Percentiles rank a stretch among this genome's conserved stretches.
Conservation (phyloP, 2,888 invertebrate species). For the Hololepta plana region DNA sequence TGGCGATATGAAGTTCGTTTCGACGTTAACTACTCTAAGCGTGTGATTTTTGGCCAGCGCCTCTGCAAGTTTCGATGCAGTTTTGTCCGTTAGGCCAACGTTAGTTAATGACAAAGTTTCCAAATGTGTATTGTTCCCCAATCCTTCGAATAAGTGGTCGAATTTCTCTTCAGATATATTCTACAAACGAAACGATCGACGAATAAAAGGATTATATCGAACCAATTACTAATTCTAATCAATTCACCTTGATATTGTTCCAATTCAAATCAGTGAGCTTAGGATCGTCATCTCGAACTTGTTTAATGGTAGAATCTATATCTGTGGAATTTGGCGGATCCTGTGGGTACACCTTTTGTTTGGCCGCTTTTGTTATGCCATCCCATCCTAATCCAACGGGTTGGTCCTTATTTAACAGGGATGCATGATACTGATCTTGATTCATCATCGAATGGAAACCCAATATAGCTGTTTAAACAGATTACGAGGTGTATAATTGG, state of each 20-base stretch:
- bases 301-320: constrained; percentile 79
- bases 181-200: constrained; percentile 46
- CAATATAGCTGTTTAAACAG: constrained; percentile 86
- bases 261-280: constrained; percentile 86
- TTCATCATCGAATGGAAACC: constrained; percentile 99
- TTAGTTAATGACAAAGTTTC: constrained; percentile 86
- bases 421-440: constrained; percentile 98
- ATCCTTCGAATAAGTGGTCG: constrained; percentile 68
- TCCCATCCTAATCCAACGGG: constrained; percentile 84
- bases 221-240: background rate
- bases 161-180: constrained; percentile 94
- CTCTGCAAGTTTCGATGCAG: constrained; percentile 64
- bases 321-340: constrained; percentile 96
- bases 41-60: constrained; percentile 65
- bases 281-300: constrained; percentile 77
- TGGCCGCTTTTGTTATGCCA: constrained; percentile 86
- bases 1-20: constrained; percentile 95
- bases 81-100: constrained; percentile 80
- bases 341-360: constrained; percentile 76
- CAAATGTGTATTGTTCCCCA: constrained; percentile 79
- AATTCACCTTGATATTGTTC: constrained; percentile 92
- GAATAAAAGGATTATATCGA: too few species aligned
- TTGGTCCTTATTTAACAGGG: constrained; percentile 80
- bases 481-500: too few species aligned
- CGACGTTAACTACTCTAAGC: constrained; percentile 73